Evolutionary conservation across 2,113 vertebrate species (phyloP), one percentile per base, ranked within the genome.

Genomic region (Anguilla rostrata): DNA sequence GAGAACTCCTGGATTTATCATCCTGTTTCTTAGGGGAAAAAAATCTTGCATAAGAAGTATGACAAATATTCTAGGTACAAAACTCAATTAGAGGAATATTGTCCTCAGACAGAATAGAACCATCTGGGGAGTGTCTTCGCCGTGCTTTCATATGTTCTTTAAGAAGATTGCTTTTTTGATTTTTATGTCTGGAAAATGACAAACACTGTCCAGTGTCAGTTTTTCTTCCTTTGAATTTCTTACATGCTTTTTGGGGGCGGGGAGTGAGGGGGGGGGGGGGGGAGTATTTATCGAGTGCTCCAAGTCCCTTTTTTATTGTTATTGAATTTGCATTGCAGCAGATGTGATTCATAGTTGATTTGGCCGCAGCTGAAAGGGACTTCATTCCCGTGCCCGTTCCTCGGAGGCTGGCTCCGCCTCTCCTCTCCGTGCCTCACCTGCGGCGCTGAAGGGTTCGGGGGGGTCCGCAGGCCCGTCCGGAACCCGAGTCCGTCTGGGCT

Each of bases 401-500:
- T 22, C 5, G 71, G 71, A 6, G n/a, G 4, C 71, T 75, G 20
- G n/a, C n/a, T 79, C 78, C 39, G 9, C 39, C 34, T 15, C 2
- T 8, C 75, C 75, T 16, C 4, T 14, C 9, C 41, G 78, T 16
- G 0, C 3, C 29, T 81, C 39, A 46, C 78, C 85, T 26, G 90
- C 90, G 89, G 87, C 92, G 91, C 91, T 60, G 83, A 87, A 90
- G 93, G 91, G 71, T 92, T 87, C 43, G 78, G 39, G 34, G n/a
- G 41, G 78, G 14, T 4, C n/a, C 34, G 1, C 16, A 2, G 39
- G 22, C 39, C 78, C 39, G 78, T 40, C 20, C 40, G 5, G 26
- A 78, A 63, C 78, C 39, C 63, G 85, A 15, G 2, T 41, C n/a
- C 15, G 56, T 39, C 53, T 43, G 26, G 56, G 43, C 20, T 15